Conservation (phyloP, 2,888 invertebrate species). For the Ormyrus labotus region DNA sequence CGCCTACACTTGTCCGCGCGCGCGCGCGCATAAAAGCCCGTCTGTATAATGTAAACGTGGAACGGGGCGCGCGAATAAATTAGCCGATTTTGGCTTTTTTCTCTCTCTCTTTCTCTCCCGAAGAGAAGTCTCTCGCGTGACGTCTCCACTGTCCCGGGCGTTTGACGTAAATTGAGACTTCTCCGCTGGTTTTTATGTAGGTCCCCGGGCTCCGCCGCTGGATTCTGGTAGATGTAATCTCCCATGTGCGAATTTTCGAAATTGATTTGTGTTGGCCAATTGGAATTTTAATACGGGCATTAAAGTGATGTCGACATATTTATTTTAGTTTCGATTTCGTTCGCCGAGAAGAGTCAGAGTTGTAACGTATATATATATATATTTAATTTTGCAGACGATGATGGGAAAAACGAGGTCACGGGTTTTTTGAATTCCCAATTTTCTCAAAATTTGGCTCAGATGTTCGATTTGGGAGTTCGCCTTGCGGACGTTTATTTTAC, state of each 20-base stretch:
- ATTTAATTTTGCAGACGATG: no score
- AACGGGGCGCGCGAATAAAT: constrained; percentile 27
- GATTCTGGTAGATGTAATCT: constrained; percentile 21
- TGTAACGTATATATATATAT: no score
- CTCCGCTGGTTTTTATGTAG: constrained; percentile 1
- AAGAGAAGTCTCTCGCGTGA: constrained; percentile 3
- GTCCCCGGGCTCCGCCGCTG: constrained; percentile 2
- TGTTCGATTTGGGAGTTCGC: no score
- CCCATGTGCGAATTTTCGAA: background rate
- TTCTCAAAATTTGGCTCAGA: no score
- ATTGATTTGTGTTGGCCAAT: constrained; percentile 12
- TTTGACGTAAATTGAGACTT: constrained; percentile 31
- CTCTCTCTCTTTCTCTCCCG: no score
- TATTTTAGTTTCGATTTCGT: no score
- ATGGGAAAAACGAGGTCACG: no score
- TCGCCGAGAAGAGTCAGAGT: no score
- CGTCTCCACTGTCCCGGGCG: constrained; percentile 18
- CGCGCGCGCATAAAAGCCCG: no score
- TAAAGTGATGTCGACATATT: no score
- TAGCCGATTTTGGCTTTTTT: constrained; percentile 26
- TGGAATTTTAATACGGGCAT: constrained; percentile 9
- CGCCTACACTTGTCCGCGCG: background rate
- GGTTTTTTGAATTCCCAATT: no score
- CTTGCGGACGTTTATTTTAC: no score
- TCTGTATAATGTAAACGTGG: constrained; percentile 1